Base-by-base conservation (phyloP, 2,888 invertebrate species). In the Cancer borealis region DNA sequence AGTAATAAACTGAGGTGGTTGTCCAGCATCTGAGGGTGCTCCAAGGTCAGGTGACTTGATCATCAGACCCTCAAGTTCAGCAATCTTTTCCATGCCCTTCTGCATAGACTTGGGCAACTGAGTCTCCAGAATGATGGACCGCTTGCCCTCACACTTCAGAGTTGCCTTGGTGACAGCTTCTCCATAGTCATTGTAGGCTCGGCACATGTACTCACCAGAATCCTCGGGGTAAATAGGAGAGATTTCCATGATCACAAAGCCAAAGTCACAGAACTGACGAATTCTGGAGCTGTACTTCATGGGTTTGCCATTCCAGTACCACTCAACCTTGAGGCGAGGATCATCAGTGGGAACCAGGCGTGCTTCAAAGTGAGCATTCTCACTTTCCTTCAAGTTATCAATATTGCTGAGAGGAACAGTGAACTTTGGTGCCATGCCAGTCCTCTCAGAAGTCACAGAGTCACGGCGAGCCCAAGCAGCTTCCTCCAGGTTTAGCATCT, bases 161-260 rank as follows among this genome's bases (percentile, higher is more conserved):
- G 96, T 96, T 66, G 96, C 96, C 26, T 96, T 96, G n/a, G 96
- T 96, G 39, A 99, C 99, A 93, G 99, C 99, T 97, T 99, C 98
- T 90, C 99, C 99, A 96, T 98, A 98, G 96, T 98, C 98, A 96
- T 99, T 99, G 95, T 97, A 97, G 30, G 99, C 99, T 96, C 98
- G 97, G 97, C 99, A 99, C 87, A 96, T 96, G 94, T 96, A 96
- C 84, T 96, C 96, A 8, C 99, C 99, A 47, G 99, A 98, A 96
- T 99, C 99, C 97, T 99, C 99, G 0, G 99, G 99, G 96, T 99
- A 99, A 17, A 99, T 99, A 0, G 99, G 99, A 12, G 99, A 98
- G 96, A 99, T 99, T 97, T 99, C 99, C 96, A 99, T 97, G 96
- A 99, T 99, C 49, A 99, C 99, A 96, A 99, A 99, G 94, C 99